Evolutionary conservation across 1,140 invertebrate genomes (phyloP), one percentile per base, ranked within the genome.

Genomic region (Drosophila nigromelanica): DNA sequence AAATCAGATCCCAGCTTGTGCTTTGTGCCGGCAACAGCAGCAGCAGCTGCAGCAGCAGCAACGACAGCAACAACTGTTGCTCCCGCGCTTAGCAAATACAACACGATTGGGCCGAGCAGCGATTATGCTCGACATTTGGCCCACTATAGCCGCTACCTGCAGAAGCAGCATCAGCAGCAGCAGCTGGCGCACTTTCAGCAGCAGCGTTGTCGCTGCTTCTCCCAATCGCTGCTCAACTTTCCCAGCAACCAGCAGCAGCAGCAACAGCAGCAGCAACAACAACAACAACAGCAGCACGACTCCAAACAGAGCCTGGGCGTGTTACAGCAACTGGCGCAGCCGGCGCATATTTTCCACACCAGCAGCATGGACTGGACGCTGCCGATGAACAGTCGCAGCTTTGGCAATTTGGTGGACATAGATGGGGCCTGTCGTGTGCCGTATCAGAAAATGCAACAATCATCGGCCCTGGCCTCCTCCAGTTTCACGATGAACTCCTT

Each of bases 91-190:
- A 80, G 78, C 62, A 91, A 91, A 77, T 91, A 91, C 59, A 91
- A 91, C 51, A 91, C 90, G 24, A 91, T 91, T 52, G 90, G 90
- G 21, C 89, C 90, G 35, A 91, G 85, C 66, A 91, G 85, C 78
- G 90, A 90, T 59, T 91, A 90, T 80, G 81, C 79, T 1, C 67
- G 85, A 8, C 90, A 91, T 43, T 69, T 91, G 73, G 90, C 86
- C 24, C 71, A 89, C 51, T 90, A 91, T 14, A 89, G 85, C 48
- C 89, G 82, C 61, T 79, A 90, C 66, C 76, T 86, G 60, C 80
- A 87, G 62, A 89, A 90, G 68, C 85, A 91, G 52, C 86, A 91
- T 51, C 81, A 90, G 51, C 81, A 89, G 48, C 82, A 87, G 48
- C 76, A 83, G 54, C 73, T 82, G 72, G 81, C 87, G 3, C 85